Evolutionary conservation across 2,888 invertebrate species (phyloP).

Genomic region (Nephrotoma appendiculata): DNA sequence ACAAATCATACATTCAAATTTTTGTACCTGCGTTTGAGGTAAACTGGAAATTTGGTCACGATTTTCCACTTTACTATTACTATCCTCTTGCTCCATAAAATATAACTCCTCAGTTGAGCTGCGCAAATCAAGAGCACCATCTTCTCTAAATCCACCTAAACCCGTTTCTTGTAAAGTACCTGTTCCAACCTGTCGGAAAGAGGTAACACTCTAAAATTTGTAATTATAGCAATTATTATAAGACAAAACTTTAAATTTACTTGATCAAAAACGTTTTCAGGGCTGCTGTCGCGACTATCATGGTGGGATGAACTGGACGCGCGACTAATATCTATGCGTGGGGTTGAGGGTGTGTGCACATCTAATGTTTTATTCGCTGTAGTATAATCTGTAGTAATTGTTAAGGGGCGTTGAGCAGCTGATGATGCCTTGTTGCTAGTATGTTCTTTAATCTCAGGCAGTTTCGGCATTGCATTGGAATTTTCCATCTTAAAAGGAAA

Average conservation of each 20-base stretch:
- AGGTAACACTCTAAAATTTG: constrained; percentile 11
- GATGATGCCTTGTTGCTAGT: constrained; percentile 8
- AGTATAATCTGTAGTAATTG: constrained; percentile 6
- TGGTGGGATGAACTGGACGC: constrained; percentile 81
- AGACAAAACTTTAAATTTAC: constrained; percentile 19
- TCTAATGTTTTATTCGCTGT: constrained; percentile 23
- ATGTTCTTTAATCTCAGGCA: constrained; percentile 21
- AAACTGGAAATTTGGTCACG: constrained; percentile 18
- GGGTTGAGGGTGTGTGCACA: constrained; percentile 54
- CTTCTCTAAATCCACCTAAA: constrained; percentile 49
- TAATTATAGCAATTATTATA: constrained; percentile 10
- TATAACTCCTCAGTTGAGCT: constrained; percentile 82
- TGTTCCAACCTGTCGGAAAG: constrained; percentile 28
- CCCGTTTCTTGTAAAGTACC: constrained; percentile 36
- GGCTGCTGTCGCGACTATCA: constrained; percentile 71
- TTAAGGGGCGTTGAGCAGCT: neutral
- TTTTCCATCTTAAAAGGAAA: neutral
- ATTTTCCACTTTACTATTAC: constrained; percentile 26
- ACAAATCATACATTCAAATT: neutral
- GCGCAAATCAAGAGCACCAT: constrained; percentile 70
- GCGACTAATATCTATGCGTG: constrained; percentile 77
- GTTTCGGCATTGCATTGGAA: neutral
- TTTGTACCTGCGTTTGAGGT: neutral
- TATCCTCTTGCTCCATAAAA: constrained; percentile 50
- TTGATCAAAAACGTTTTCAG: constrained; percentile 67